Evolutionary conservation across 2,888 invertebrate species (phyloP), one percentile per base, ranked within the genome.

Genomic region (Drosophila nr. perissopoda): DNA sequence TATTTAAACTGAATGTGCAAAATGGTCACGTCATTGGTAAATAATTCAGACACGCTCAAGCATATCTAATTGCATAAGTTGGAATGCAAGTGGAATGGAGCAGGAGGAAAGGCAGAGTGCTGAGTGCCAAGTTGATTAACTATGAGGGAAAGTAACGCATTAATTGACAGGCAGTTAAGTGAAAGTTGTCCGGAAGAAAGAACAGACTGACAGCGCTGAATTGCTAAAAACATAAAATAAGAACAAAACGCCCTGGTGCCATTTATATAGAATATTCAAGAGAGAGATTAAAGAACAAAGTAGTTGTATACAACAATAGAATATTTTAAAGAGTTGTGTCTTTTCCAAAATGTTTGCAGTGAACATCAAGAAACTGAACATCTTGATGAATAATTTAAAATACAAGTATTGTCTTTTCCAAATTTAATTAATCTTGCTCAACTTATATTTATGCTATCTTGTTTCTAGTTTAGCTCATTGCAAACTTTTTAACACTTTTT

Each of bases 1-100:
- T 54, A 65, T 59, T 68, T 33, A 63, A 49, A 54, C 60, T 42
- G 45, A 62, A 75, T 74, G 79, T 81, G 73, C 69, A 33, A 67
- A 76, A 89, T 73, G 67, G 88, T 89, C 89, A 87, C 87, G 89
- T 89, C 70, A 83, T 59, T 70, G 57, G 45, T 63, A 63, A 67
- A 36, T 65, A 69, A 49, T 78, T 72, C 40, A 54, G 63, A 70
- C 69, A 75, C 65, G 80, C 75, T 69, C 62, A 51, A 66, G 27
- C 42, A 61, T 66, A 72, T 59, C 64, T 38, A 78, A 78, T 87
- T 83, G 77, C 82, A 79, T 77, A 82, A 83, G 42, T 54, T 40
- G 31, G 38, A 79, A 34, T 54, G 45, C 33, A 48, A 31, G 38
- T 18, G 33, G 33, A 57, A 16, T 34, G 29, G 31, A 11, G 33